Base-by-base conservation (phyloP, 1,140 invertebrate genomes). In the Cylas formicarius region DNA sequence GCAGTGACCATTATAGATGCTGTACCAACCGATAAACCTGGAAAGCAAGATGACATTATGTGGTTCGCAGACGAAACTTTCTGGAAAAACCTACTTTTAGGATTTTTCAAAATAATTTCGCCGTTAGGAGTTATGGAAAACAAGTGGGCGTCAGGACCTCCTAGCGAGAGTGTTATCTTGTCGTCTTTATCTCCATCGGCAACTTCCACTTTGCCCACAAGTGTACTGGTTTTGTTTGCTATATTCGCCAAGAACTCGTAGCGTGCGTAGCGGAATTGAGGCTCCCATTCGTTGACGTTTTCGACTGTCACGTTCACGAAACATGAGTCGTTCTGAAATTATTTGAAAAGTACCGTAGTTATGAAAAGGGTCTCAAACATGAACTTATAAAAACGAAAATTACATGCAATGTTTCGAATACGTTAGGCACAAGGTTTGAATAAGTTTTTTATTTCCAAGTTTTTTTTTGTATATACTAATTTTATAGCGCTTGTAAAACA, bases 221-320 rank as follows among this genome's bases (percentile, higher is more conserved):
- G 54, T 48, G 67, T 62, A 62, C 72, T 71, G 43, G 52, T 67
- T 42, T 50, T 63, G 44, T 68, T 74, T 35, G 67, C 73, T 44
- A 78, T 77, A 2, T 17, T 22, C 23, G 39, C 32, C 58, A 75
- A 78, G 63, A 89, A 93, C 69, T 90, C 86, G 60, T 92, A 94
- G 59, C 87, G 81, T 0, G 84, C 78, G 65, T 86, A 82, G 1
- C 84, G 75, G 69, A 95, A 93, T 21, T 86, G 72, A 1, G 90
- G 90, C 65, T 91, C 88, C 86, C 86, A 90, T 62, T 94, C 90
- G 61, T 95, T 95, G 0, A 91, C 84, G 64, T 93, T 85, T 52
- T 87, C 69, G 2, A 95, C 82, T 0, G 81, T 80, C 6, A 95
- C 72, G 42, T 86, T 86, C 0, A 93, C 68, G 0, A 70, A 66